These are phyloP conservation scores for Mionectes olivaceus DNA, from an alignment of 2,797 vertebrate genomes.

Conservation along the genomic window DNA sequence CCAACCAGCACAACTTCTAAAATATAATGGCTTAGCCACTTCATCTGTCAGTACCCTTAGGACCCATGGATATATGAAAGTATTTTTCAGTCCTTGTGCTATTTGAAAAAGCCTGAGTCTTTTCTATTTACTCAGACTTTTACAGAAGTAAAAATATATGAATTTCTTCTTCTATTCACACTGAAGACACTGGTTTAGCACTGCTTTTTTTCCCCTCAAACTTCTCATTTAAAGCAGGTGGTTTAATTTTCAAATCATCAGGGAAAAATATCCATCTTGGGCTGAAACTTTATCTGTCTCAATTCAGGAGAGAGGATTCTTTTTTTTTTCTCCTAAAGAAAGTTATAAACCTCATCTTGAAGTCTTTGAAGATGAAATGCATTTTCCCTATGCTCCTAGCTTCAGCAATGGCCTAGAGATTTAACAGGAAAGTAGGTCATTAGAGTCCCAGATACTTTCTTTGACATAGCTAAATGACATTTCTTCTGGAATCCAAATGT, in stretches of 20 bases:
- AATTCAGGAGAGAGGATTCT: slow-evolving; percentile 44
- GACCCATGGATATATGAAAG: neutral
- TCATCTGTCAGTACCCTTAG: neutral
- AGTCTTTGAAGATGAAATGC: slow-evolving; percentile 58
- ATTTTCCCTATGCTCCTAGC: slow-evolving; percentile 47
- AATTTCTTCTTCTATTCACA: neutral
- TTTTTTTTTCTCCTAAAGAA: slow-evolving; percentile 38
- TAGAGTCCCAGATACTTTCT: slow-evolving; percentile 40
- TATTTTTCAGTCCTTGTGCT: neutral
- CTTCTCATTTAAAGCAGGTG: slow-evolving; percentile 2
- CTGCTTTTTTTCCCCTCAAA: neutral
- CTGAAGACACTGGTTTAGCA: neutral
- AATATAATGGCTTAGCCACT: neutral
- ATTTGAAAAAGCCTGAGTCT: neutral
- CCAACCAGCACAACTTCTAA: neutral
- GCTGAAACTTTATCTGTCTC: slow-evolving; percentile 35
- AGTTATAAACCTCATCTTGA: slow-evolving; percentile 60
- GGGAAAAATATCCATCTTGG: slow-evolving; percentile 38
- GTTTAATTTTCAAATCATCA: slow-evolving; percentile 47
- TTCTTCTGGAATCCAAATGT: slow-evolving; percentile 47
- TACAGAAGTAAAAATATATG: neutral
- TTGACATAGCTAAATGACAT: slow-evolving; percentile 59
- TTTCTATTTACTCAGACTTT: neutral
- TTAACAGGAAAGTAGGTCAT: slow-evolving; percentile 59
- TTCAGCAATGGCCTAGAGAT: slow-evolving; percentile 60